These are phyloP conservation scores for Bombus picipes DNA, from an alignment of 1,140 invertebrate species.

Conservation along the genomic window DNA sequence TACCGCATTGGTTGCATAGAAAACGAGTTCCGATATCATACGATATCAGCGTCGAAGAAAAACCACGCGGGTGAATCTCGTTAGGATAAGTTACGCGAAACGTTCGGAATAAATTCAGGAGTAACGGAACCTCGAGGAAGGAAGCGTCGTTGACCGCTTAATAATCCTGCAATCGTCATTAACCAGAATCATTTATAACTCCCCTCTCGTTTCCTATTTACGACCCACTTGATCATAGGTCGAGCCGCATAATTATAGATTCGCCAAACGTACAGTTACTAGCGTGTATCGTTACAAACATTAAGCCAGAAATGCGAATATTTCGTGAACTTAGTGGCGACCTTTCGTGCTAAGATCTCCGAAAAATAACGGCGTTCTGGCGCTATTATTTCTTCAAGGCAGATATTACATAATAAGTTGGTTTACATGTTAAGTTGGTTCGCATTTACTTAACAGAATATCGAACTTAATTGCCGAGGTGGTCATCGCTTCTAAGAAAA, in stretches of 20 bases:
- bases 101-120: slow-evolving; percentile 49
- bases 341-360: neutral
- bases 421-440: neutral
- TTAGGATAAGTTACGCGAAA: neutral
- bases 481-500: too few relatives aligned
- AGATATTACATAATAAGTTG: too few relatives aligned
- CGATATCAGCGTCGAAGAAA: neutral
- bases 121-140: slow-evolving; percentile 51
- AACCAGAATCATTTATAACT: slow-evolving; percentile 73
- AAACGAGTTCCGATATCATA: neutral
- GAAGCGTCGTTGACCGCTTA: slow-evolving; percentile 73
- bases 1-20: neutral
- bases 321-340: neutral
- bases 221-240: slow-evolving; percentile 45
- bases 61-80: neutral
- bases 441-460: neutral
- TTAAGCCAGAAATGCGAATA: slow-evolving; percentile 6
- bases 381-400: neutral
- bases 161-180: slow-evolving; percentile 73
- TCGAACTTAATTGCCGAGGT: neutral
- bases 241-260: slow-evolving; percentile 54
- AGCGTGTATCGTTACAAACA: slow-evolving; percentile 22
- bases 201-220: slow-evolving; percentile 69
- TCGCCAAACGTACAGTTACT: slow-evolving; percentile 40
- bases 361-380: slow-evolving; percentile 33